Evolutionary conservation across 2,797 vertebrate genomes (phyloP).

Genomic region (Trachurus trachurus): DNA sequence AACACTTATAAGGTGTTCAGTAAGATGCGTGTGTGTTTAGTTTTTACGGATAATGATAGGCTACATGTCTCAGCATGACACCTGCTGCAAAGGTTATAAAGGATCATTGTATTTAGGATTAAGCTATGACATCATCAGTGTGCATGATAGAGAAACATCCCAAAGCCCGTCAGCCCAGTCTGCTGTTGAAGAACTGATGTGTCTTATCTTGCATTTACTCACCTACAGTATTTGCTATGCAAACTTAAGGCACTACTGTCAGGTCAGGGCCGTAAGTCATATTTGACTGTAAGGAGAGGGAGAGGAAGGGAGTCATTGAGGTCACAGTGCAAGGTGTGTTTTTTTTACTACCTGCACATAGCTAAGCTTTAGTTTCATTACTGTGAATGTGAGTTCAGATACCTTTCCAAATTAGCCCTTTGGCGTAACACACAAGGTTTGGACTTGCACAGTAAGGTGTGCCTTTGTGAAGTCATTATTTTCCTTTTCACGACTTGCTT

Average conservation of each 20-base stretch:
- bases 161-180: not conserved
- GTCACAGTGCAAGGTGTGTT: not conserved
- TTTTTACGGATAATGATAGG: constrained; percentile 18
- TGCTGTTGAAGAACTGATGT: not conserved
- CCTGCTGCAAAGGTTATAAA: constrained; percentile 29
- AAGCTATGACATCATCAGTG: constrained; percentile 6
- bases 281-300: constrained; percentile 29
- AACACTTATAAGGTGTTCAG: no score
- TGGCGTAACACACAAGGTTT: not conserved
- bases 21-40: constrained; percentile 9
- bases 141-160: not conserved
- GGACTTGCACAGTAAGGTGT: constrained; percentile 31
- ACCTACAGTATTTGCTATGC: constrained; percentile 54
- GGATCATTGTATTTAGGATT: not conserved
- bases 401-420: not conserved
- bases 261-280: not conserved
- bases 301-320: not conserved
- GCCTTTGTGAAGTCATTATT: constrained; percentile 10
- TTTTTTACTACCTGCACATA: not conserved
- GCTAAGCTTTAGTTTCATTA: constrained; percentile 3
- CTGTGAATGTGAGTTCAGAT: constrained; percentile 1
- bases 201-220: constrained; percentile 9
- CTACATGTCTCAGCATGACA: constrained; percentile 11
- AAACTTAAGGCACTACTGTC: constrained; percentile 30
- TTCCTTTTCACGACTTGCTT: constrained; percentile 37